Evolutionary conservation across 2,888 invertebrate genomes (phyloP).

Genomic region (Macaria notata): DNA sequence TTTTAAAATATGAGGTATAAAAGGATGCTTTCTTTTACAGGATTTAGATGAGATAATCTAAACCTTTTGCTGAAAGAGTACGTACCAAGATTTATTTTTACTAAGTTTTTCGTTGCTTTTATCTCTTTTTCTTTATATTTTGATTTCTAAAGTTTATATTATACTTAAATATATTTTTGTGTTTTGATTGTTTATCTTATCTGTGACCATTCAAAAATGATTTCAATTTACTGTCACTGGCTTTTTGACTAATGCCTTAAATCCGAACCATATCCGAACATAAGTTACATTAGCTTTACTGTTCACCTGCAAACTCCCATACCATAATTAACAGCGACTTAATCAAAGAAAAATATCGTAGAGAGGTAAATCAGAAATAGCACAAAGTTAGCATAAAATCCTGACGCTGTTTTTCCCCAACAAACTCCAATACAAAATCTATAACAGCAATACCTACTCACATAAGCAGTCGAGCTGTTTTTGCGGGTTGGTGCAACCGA

Average conservation of each 20-base stretch:
- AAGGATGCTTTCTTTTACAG: slow-evolving; percentile 1
- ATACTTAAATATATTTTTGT: neutral
- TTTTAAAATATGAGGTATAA: slow-evolving; percentile 16
- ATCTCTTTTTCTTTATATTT: too few species aligned
- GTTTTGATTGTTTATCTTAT: too few species aligned
- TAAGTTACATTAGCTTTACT: too few species aligned
- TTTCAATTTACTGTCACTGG: too few species aligned
- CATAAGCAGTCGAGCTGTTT: slow-evolving; percentile 26
- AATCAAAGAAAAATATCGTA: too few species aligned
- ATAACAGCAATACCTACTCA: slow-evolving; percentile 17
- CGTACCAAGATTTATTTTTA: neutral
- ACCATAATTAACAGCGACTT: too few species aligned
- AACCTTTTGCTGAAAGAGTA: neutral
- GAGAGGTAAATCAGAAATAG: too few species aligned
- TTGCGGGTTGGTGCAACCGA: slow-evolving; percentile 34
- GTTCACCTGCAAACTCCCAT: too few species aligned
- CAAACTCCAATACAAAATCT: slow-evolving; percentile 14
- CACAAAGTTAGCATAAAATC: too few species aligned
- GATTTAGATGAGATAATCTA: neutral
- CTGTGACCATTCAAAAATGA: too few species aligned
- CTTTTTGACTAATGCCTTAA: too few species aligned
- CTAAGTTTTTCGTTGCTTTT: neutral
- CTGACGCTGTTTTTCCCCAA: neutral
- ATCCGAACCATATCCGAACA: too few species aligned
- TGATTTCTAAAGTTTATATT: neutral